Conservation (phyloP, 2,888 invertebrate genomes). For the Drosophila mercatorum region DNA sequence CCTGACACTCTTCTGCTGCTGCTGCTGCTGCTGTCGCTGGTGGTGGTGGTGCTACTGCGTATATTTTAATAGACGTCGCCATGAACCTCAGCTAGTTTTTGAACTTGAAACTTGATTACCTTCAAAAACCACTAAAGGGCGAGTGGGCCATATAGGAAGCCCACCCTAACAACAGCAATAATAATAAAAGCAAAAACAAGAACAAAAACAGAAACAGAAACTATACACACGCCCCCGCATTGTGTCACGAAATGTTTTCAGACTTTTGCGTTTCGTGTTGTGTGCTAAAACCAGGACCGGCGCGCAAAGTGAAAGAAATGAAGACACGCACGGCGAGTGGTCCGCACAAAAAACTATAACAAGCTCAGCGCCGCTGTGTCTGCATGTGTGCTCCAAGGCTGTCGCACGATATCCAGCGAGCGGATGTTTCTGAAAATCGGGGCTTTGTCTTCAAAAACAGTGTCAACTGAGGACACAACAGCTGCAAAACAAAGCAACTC, state of each 20-base stretch:
- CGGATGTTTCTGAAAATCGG: conserved; percentile 59
- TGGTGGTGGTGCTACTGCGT: conserved; percentile 21
- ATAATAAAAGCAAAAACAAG: conserved; percentile 18
- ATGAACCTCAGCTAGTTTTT: conserved; percentile 73
- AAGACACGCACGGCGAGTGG: conserved; percentile 68
- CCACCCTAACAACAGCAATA: conserved; percentile 30
- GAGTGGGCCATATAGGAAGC: conserved; percentile 39
- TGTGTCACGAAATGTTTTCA: conserved; percentile 74
- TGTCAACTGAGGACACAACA: conserved; percentile 50
- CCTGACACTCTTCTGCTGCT: conserved; percentile 4
- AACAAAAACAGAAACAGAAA: conserved; percentile 19
- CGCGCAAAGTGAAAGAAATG: conserved; percentile 36
- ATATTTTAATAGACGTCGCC: conserved; percentile 52
- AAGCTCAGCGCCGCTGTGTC: conserved; percentile 35
- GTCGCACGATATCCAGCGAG: conserved; percentile 31
- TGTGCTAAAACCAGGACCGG: conserved; percentile 24
- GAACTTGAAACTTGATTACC: conserved; percentile 80
- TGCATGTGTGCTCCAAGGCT: conserved; percentile 47
- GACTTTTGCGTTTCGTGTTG: conserved; percentile 45
- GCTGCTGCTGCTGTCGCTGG: not conserved
- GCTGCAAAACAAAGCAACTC: conserved; percentile 22
- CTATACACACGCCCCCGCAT: conserved; percentile 48
- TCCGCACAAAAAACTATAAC: conserved; percentile 53
- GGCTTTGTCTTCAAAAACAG: conserved; percentile 61
- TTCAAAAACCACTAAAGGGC: conserved; percentile 70